Percentiles rank a stretch among this genome's conserved stretches.
Evolutionary conservation across 2,113 vertebrate species (phyloP).

Genomic region (Proterorhinus semilunaris): DNA sequence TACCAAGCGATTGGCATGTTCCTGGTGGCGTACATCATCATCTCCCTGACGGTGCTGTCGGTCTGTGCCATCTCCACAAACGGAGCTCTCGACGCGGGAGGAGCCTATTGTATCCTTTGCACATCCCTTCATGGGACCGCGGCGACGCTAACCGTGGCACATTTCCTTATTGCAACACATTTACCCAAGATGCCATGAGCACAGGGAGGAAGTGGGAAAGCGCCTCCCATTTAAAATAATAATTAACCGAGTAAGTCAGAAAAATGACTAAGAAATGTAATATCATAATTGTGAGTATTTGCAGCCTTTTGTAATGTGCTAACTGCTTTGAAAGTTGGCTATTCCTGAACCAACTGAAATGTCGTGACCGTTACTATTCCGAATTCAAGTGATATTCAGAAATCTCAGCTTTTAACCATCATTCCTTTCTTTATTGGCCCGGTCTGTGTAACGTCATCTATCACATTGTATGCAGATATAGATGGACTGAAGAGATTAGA

Average conservation of each 20-base stretch:
- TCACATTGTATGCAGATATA: neutral
- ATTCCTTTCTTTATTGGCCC: neutral
- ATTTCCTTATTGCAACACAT: neutral
- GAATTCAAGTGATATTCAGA: too few species aligned
- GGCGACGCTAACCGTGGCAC: neutral
- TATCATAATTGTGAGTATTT: too few species aligned
- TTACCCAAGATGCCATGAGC: neutral
- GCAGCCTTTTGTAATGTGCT: too few species aligned
- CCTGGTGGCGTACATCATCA: conserved; percentile 88
- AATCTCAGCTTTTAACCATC: too few species aligned
- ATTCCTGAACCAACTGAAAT: too few species aligned
- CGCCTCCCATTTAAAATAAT: too few species aligned
- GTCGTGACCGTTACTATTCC: too few species aligned
- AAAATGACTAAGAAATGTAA: too few species aligned
- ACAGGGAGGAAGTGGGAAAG: neutral
- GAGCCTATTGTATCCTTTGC: conserved; percentile 90
- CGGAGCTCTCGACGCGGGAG: conserved; percentile 87
- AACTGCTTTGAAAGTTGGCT: too few species aligned
- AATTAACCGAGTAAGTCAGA: too few species aligned
- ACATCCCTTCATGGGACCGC: neutral
- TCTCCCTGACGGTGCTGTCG: conserved; percentile 88
- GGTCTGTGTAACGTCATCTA: neutral
- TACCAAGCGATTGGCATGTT: conserved; percentile 86
- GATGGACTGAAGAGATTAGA: neutral
- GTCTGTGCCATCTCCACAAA: conserved; percentile 93